Base-by-base conservation (phyloP, 2,888 invertebrate genomes). In the Eudemis profundana region DNA sequence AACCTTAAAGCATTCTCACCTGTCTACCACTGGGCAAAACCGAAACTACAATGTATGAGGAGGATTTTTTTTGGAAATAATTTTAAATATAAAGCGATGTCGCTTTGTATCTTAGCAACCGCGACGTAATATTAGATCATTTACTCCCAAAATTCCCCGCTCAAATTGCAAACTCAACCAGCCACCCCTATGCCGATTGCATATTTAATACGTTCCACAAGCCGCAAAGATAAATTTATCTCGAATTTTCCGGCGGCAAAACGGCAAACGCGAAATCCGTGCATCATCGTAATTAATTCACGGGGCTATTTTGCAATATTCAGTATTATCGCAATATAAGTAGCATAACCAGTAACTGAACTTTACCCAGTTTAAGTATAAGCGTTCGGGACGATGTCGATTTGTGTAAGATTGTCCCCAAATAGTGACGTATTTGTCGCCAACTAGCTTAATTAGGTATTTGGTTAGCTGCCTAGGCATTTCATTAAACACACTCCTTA, bases 241-340 rank as follows among this genome's bases (percentile, higher is more conserved):
- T 47, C 17, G 54, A 54, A 62, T 38, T 47, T 60, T 46, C 38
- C 59, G 44, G 29, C 42, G 51, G 59, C 15, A 21, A 53, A 65
- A 42, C 29, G 44, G 57, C 40, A 57, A 63, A 50, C 46, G 33
- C 51, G 14, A 60, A 65, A 40, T 53, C 53, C 42, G 33, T 42
- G 42, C 49, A 29, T 40, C 15, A 23, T 38, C 38, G 47, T 65
- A 47, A 65, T 65, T 65, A 51, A 59, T 65, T 53, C 29, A 65
- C 14, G n/a, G 36, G 64, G 38, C 65, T 47, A 38, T 40, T 27
- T 46, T 64, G 51, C 50, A 64, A 64, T 64, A 59, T 59, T 59
- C 36, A 64, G 21, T 54, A 5, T 40, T 7, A 29, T n/a, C 15
- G 36, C 44, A 46, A 36, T 36, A 47, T 4, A 36, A 21, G 12